Conservation (phyloP, 2,888 invertebrate species). For the Rhaphigaster nebulosa region DNA sequence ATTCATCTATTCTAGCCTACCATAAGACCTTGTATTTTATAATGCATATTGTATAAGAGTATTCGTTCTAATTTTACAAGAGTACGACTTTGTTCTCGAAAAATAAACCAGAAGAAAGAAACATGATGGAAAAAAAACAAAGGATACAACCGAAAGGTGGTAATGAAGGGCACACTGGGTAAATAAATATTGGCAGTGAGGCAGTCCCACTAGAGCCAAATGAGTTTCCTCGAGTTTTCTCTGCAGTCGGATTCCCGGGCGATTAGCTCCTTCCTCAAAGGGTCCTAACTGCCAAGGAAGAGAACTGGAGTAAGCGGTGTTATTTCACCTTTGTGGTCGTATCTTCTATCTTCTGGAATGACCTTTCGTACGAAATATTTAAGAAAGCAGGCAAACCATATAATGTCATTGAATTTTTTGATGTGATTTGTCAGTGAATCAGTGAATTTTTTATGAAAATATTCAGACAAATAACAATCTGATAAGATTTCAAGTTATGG, state of each 20-base stretch:
- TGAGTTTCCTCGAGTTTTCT: conserved; percentile 22
- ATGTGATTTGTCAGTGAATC: no score
- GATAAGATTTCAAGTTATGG: no score
- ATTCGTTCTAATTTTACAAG: background rate
- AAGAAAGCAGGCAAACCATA: background rate
- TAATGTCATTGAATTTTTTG: no score
- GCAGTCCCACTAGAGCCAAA: background rate
- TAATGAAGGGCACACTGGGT: conserved; percentile 11
- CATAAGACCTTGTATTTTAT: no score
- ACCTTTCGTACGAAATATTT: background rate
- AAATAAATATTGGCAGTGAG: conserved; percentile 28
- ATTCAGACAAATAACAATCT: no score
- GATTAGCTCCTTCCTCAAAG: conserved; percentile 25
- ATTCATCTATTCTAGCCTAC: no score
- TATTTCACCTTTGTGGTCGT: conserved; percentile 8
- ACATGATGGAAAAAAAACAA: background rate
- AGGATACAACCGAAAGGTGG: background rate
- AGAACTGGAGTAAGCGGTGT: background rate
- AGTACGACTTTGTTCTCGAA: background rate
- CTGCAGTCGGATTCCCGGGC: background rate
- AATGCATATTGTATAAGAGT: background rate
- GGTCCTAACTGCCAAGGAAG: background rate
- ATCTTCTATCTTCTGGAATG: background rate
- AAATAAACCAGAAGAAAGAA: no score
- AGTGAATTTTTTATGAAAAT: no score